A percentile compares a stretch with the other conserved stretches of the same genome.
These are phyloP conservation scores for Silurus meridionalis DNA, from an alignment of 2,113 vertebrate species.

Conservation along the genomic window DNA sequence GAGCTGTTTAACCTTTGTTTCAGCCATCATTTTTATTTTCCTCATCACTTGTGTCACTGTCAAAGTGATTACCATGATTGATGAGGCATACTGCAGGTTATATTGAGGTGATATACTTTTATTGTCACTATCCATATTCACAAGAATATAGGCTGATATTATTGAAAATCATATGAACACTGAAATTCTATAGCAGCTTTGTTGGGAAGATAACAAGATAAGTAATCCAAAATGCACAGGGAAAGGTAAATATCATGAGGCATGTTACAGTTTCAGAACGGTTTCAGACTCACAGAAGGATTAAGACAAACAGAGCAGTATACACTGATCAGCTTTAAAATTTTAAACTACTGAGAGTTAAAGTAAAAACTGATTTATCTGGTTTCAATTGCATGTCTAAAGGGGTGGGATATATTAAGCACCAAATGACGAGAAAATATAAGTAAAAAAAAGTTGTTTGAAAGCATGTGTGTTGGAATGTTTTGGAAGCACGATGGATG, in stretches of 20 bases:
- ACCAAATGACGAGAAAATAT: too few species aligned
- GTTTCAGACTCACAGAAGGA: neutral
- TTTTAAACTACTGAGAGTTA: too few species aligned
- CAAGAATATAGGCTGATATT: neutral
- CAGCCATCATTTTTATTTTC: constrained; percentile 16
- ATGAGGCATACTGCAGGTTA: constrained; percentile 6
- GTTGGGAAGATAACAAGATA: neutral
- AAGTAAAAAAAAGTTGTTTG: too few species aligned
- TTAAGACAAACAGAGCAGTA: neutral
- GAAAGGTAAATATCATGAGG: too few species aligned
- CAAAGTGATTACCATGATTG: constrained; percentile 3
- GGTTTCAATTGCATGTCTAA: too few species aligned
- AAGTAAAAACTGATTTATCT: too few species aligned
- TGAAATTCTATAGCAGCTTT: neutral
- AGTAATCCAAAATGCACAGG: too few species aligned
- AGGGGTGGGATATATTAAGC: too few species aligned
- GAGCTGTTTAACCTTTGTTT: neutral
- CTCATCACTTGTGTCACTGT: constrained; percentile 6
- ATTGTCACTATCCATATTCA: neutral
- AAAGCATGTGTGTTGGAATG: too few species aligned
- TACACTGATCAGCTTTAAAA: too few species aligned
- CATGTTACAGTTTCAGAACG: neutral
- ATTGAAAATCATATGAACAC: neutral
- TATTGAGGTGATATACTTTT: neutral
- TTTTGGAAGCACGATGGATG: too few species aligned